These are phyloP conservation scores for Colletes gigas DNA, from an alignment of 1,140 invertebrate genomes.

Conservation along the genomic window DNA sequence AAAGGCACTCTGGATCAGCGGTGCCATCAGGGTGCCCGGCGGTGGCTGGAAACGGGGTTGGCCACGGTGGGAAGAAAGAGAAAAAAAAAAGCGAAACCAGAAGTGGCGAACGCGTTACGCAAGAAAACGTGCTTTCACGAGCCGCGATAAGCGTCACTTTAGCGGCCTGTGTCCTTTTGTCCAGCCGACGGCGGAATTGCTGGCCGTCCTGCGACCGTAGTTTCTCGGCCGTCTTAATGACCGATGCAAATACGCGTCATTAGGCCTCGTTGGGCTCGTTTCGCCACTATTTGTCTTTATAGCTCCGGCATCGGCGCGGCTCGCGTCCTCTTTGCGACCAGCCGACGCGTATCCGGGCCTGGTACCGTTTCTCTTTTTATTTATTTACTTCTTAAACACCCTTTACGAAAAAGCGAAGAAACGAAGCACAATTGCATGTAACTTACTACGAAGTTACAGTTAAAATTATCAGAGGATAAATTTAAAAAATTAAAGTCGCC, in stretches of 20 bases:
- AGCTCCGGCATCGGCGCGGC: conserved; percentile 49
- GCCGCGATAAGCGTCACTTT: conserved; percentile 53
- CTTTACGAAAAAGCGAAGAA: too few relatives aligned
- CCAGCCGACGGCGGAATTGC: conserved; percentile 27
- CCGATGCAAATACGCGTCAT: conserved; percentile 71
- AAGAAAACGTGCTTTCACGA: conserved; percentile 42
- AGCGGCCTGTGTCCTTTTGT: conserved; percentile 43
- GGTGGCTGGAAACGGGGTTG: neutral
- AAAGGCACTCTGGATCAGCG: neutral
- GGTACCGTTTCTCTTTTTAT: neutral
- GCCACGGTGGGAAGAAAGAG: neutral
- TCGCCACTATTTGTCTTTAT: conserved; percentile 71
- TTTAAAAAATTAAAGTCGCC: too few relatives aligned
- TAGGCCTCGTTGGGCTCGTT: conserved; percentile 73
- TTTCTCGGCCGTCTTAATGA: conserved; percentile 66
- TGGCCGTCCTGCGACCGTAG: conserved; percentile 19
- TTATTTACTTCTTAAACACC: too few relatives aligned
- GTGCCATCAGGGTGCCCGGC: neutral
- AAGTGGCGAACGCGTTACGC: conserved; percentile 29
- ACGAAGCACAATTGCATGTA: too few relatives aligned
- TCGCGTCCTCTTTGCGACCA: conserved; percentile 45
- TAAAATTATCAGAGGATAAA: too few relatives aligned
- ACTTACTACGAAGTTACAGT: too few relatives aligned
- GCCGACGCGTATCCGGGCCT: neutral
- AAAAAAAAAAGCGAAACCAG: neutral